phyloP scores from a whole-genome alignment of 2,888 invertebrate species.

The Clostera curtula region DNA sequence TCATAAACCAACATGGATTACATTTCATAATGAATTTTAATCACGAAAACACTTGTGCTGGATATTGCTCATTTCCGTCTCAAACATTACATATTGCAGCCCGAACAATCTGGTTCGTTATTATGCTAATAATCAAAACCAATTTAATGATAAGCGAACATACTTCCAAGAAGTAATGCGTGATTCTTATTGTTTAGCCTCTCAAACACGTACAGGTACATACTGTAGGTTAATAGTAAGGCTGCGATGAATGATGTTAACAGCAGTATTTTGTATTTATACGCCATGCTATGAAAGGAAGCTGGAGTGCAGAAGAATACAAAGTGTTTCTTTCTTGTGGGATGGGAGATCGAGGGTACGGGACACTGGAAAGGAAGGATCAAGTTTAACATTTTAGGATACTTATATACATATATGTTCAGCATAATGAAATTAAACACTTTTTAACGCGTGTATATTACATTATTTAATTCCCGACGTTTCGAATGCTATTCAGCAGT shows the following conservation, averaged over 20 bases:
- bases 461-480: too few relatives aligned
- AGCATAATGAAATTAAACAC: slow-evolving; percentile 15
- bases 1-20: too few relatives aligned
- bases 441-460: too few relatives aligned
- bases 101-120: too few relatives aligned
- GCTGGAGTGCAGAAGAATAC: background rate
- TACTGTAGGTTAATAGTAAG: slow-evolving; percentile 34
- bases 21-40: too few relatives aligned
- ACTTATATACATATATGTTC: slow-evolving; percentile 28
- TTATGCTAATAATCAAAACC: too few relatives aligned
- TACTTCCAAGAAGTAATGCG: slow-evolving; percentile 31
- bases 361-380: slow-evolving; percentile 19
- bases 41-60: too few relatives aligned
- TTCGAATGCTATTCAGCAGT: too few relatives aligned
- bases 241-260: slow-evolving; percentile 24
- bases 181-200: slow-evolving; percentile 29
- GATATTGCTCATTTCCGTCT: too few relatives aligned
- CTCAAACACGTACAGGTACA: slow-evolving; percentile 42
- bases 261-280: slow-evolving; percentile 31
- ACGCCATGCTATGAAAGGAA: slow-evolving; percentile 25
- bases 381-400: slow-evolving; percentile 22
- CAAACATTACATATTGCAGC: slow-evolving; percentile 7
- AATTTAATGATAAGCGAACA: slow-evolving; percentile 25
- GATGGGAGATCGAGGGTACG: slow-evolving; percentile 12
- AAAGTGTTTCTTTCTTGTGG: slow-evolving; percentile 14